These are phyloP conservation scores for Bujurquina vittata DNA, from an alignment of 2,113 vertebrate species.

Conservation along the genomic window DNA sequence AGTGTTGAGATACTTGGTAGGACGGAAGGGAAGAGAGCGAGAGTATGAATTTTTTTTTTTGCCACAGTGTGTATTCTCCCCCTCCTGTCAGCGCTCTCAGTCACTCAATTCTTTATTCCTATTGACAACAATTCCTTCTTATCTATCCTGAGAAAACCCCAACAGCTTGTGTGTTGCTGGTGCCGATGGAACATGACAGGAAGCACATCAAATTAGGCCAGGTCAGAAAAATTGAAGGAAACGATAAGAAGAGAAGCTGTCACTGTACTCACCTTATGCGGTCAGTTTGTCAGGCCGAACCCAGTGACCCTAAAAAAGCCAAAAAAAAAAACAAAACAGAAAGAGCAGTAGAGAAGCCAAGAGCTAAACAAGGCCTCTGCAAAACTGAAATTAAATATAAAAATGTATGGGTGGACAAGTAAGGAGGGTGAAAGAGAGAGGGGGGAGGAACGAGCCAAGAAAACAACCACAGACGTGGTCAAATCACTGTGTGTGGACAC, in stretches of 20 bases:
- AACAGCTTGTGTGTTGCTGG: background rate
- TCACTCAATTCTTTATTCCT: conserved; percentile 45
- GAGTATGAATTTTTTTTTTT: conserved; percentile 33
- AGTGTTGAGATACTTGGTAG: conserved; percentile 36
- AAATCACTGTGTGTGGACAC: conserved; percentile 52
- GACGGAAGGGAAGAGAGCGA: conserved; percentile 34
- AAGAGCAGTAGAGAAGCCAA: conserved; percentile 24
- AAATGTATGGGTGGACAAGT: conserved; percentile 48
- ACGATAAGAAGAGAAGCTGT: conserved; percentile 1
- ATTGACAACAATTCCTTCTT: conserved; percentile 35
- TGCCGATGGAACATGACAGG: conserved; percentile 13
- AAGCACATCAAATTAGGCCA: conserved; percentile 31
- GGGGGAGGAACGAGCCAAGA: conserved; percentile 36
- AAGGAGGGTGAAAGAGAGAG: conserved; percentile 12
- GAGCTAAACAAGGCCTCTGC: conserved; percentile 64
- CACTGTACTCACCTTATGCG: background rate
- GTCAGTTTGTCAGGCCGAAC: conserved; percentile 60
- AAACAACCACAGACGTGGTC: conserved; percentile 48
- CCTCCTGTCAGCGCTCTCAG: conserved; percentile 21
- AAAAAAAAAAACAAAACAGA: conserved; percentile 32
- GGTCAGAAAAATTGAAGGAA: conserved; percentile 3
- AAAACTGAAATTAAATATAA: conserved; percentile 69
- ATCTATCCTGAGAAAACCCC: conserved; percentile 4
- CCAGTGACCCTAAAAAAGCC: conserved; percentile 36
- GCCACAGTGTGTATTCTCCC: conserved; percentile 38